Conservation (phyloP, 2,888 invertebrate genomes). For the Bruchidius siliquastri region DNA sequence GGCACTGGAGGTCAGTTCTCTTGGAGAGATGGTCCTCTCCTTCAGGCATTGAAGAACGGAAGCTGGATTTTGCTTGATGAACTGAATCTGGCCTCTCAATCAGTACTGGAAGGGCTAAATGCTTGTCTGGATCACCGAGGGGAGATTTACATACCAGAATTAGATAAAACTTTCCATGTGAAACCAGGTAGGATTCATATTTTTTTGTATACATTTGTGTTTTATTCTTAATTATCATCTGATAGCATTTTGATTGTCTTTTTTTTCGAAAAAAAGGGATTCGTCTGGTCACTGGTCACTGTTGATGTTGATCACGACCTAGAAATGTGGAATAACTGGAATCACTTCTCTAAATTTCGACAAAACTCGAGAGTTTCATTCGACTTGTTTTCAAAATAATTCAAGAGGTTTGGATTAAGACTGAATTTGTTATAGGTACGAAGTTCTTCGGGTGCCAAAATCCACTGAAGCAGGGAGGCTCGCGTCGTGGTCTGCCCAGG, state of each 20-base stretch:
- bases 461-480: slow-evolving; percentile 93
- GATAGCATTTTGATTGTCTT: neutral
- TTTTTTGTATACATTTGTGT: neutral
- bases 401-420: too few species aligned
- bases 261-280: too few species aligned
- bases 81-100: slow-evolving; percentile 96
- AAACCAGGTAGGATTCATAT: slow-evolving; percentile 43
- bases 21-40: slow-evolving; percentile 94
- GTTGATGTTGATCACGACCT: too few species aligned
- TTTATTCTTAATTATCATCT: neutral
- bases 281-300: too few species aligned
- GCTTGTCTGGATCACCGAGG: slow-evolving; percentile 97
- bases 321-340: too few species aligned
- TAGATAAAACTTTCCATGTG: slow-evolving; percentile 80
- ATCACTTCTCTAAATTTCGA: too few species aligned
- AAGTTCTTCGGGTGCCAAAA: slow-evolving; percentile 97
- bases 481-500: slow-evolving; percentile 89
- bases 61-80: slow-evolving; percentile 98
- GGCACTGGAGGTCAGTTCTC: slow-evolving; percentile 80
- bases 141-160: slow-evolving; percentile 92
- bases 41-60: slow-evolving; percentile 86
- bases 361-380: too few species aligned
- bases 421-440: slow-evolving; percentile 52
- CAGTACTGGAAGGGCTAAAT: slow-evolving; percentile 96
- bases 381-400: too few species aligned